Evolutionary conservation across 2,797 vertebrate species (phyloP).

Genomic region (Spea hammondii): DNA sequence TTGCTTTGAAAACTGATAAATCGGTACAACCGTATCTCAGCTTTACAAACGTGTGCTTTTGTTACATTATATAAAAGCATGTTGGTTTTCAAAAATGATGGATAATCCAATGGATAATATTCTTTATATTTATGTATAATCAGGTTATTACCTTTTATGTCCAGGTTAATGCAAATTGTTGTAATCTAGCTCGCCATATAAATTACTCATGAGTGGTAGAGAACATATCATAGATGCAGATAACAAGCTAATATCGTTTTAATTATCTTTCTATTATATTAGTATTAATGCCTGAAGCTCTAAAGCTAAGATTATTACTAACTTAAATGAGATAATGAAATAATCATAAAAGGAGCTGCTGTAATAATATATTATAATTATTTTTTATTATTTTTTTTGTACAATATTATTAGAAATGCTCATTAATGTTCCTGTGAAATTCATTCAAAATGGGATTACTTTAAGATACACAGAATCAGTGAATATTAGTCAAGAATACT

Average conservation of each 20-base stretch:
- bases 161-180: background rate
- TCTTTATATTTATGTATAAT: conserved; percentile 1
- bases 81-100: too few species aligned
- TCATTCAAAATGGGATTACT: too few species aligned
- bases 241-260: conserved; percentile 9
- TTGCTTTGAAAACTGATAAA: too few species aligned
- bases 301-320: conserved; percentile 23
- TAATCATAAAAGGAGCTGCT: background rate
- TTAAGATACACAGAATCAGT: too few species aligned
- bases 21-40: too few species aligned
- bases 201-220: background rate
- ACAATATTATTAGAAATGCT: too few species aligned
- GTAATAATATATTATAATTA: background rate
- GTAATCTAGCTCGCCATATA: background rate
- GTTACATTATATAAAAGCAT: background rate
- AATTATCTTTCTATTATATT: background rate
- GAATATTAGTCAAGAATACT: too few species aligned
- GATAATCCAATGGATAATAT: background rate
- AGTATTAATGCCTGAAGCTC: background rate
- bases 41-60: background rate
- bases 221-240: conserved; percentile 3
- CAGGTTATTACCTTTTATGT: conserved; percentile 5
- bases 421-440: too few species aligned
- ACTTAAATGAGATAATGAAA: conserved; percentile 1
- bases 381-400: background rate